Base-by-base conservation (phyloP, 2,888 invertebrate species). In the Physocephala rufipes region DNA sequence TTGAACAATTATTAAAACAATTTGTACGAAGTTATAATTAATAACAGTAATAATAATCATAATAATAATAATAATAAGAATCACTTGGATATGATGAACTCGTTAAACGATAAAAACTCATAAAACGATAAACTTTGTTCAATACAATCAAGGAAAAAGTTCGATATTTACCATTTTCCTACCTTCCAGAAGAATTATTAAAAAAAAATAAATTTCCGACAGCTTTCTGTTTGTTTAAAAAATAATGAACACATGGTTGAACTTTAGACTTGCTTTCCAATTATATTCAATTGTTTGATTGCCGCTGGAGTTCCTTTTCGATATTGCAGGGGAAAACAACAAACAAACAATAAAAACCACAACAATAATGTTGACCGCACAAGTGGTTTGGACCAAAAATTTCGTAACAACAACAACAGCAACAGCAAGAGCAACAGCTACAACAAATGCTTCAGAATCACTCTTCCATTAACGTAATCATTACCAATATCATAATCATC, bases 311-410 rank as follows among this genome's bases (percentile, higher is more conserved):
- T n/a, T n/a, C n/a, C n/a, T n/a, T n/a, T n/a, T n/a, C n/a, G n/a
- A n/a, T n/a, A n/a, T n/a, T n/a, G n/a, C n/a, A n/a, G n/a, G n/a
- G n/a, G n/a, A n/a, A n/a, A n/a, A 62, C 66, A 53, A 70, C 71
- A 73, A 65, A 19, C 58, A 45, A 71, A 24, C 43, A 51, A 70
- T 55, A 73, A 65, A 68, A 68, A 61, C 55, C 62, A 71, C 71
- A 70, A 70, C 73, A 69, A 24, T 24, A 2, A 24, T 21, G 36
- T 67, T 26, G 67, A 26, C 21, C 45, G 67, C 45, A 45, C 45
- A 47, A 49, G 59, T 59, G 61, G 51, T 19, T 9, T 61, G 51
- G 64, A 67, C 36, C 53, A 28, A 51, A 36, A 49, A 58, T 28
- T 12, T 28, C 13, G 67, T 4, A 59, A 51, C 51, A 19, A 61